Conservation (phyloP, 2,113 vertebrate genomes). For the Prunella himalayana region DNA sequence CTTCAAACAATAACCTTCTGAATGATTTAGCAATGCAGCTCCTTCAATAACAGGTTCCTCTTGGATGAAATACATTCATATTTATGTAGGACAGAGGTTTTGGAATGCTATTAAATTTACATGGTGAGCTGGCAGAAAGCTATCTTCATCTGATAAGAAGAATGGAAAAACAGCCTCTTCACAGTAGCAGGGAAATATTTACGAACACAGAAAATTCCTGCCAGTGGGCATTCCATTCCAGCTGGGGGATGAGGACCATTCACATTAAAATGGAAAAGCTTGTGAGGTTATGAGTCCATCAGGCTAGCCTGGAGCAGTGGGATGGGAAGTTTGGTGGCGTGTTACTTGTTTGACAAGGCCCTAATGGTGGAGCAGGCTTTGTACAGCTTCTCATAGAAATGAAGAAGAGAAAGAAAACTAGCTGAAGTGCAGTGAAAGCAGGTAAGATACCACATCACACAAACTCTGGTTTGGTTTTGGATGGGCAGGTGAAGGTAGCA, state of each 20-base stretch:
- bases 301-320: background rate
- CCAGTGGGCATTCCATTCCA: background rate
- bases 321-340: background rate
- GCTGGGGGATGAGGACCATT: background rate
- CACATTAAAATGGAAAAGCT: background rate
- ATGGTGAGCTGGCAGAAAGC: background rate
- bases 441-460: background rate
- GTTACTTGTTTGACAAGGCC: background rate
- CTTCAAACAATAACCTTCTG: constrained; percentile 37
- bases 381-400: background rate
- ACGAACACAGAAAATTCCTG: background rate
- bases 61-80: background rate
- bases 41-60: background rate
- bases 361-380: background rate
- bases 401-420: background rate
- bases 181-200: background rate
- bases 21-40: constrained; percentile 35
- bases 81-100: constrained; percentile 37
- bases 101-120: constrained; percentile 52
- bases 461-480: background rate
- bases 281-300: background rate
- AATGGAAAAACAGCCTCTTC: background rate
- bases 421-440: background rate
- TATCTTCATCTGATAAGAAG: background rate
- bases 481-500: background rate